Conservation (phyloP, 2,888 invertebrate genomes). For the Ryuthela nishihirai region DNA sequence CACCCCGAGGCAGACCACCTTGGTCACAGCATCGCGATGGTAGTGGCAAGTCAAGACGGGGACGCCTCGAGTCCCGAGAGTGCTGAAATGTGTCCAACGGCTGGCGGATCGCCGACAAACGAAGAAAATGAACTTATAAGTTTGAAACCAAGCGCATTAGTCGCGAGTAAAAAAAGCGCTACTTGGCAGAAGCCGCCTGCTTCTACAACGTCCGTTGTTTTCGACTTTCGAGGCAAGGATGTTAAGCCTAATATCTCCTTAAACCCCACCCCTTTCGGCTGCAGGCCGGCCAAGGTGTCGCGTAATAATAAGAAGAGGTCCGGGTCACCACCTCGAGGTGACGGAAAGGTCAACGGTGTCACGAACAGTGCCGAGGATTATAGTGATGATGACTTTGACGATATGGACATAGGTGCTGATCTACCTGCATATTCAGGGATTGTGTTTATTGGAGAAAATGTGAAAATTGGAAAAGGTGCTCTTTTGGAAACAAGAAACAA, state of each 20-base stretch:
- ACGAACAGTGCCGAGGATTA: conserved; percentile 8
- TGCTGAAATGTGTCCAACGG: no score
- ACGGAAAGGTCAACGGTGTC: conserved; percentile 7
- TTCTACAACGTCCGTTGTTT: conserved; percentile 38
- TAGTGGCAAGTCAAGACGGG: conserved; percentile 11
- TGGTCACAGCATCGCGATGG: conserved; percentile 16
- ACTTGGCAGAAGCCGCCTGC: conserved; percentile 26
- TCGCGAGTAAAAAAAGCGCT: neutral
- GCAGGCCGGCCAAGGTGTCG: conserved; percentile 28
- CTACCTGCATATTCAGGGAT: conserved; percentile 37
- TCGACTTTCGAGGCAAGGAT: conserved; percentile 41
- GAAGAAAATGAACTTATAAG: no score
- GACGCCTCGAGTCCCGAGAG: conserved; percentile 6
- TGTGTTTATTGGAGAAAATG: conserved; percentile 40
- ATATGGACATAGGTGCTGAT: conserved; percentile 40
- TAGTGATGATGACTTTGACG: conserved; percentile 39
- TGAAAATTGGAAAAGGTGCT: conserved; percentile 34
- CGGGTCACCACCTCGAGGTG: conserved; percentile 17
- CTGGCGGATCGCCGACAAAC: no score
- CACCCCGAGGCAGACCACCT: conserved; percentile 4
- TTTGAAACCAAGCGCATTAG: no score
- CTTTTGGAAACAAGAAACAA: conserved; percentile 40
- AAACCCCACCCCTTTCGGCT: conserved; percentile 39
- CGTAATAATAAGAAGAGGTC: conserved; percentile 12
- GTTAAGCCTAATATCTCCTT: conserved; percentile 41